Evolutionary conservation across 2,888 invertebrate species (phyloP).

Genomic region (Eupithecia inturbata): DNA sequence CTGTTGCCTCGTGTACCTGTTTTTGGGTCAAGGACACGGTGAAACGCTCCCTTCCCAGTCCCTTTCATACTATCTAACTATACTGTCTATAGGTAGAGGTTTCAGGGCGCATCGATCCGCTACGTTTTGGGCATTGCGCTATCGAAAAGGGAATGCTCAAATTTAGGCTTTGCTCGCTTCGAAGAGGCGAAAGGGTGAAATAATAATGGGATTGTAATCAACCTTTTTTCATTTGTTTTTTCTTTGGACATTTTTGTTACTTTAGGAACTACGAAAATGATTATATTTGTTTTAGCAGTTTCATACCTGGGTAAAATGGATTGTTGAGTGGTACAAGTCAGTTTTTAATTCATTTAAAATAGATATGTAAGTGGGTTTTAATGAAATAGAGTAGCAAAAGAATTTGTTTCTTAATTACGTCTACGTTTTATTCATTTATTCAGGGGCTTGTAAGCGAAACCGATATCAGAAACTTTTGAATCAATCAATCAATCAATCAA

Average conservation of each 20-base stretch:
- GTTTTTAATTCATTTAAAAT: background rate
- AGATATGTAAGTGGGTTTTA: background rate
- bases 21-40: constrained; percentile 32
- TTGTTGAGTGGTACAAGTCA: background rate
- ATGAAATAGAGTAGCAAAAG: background rate
- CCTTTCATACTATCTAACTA: constrained; percentile 4
- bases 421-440: background rate
- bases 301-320: background rate
- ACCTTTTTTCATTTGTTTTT: too few relatives aligned
- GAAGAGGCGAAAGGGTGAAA: background rate
- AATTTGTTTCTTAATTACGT: background rate
- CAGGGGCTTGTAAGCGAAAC: background rate
- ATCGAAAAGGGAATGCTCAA: constrained; percentile 2
- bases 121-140: background rate
- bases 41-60: constrained; percentile 9
- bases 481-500: too few relatives aligned
- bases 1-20: constrained; percentile 26
- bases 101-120: constrained; percentile 24
- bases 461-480: background rate
- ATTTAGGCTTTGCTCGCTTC: background rate
- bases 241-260: background rate
- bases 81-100: background rate
- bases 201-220: background rate
- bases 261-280: background rate
- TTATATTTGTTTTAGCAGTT: background rate